phyloP scores from a whole-genome alignment of 1,140 invertebrate genomes.

The Drosophila hydei region DNA sequence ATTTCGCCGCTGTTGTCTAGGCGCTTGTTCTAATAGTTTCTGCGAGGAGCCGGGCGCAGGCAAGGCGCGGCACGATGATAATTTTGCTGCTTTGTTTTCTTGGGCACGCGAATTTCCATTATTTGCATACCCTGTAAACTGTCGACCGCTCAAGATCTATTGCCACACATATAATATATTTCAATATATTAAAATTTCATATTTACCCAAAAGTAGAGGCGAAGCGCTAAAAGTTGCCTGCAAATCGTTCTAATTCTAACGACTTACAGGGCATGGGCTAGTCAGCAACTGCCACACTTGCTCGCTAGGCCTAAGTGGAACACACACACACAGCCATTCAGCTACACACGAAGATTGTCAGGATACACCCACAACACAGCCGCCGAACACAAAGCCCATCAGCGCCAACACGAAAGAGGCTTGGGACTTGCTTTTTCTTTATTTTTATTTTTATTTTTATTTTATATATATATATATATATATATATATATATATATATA shows the following conservation, averaged over 20 bases:
- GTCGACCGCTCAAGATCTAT: not conserved
- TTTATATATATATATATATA: slow-evolving; percentile 12
- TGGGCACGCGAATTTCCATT: slow-evolving; percentile 49
- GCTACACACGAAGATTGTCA: slow-evolving; percentile 23
- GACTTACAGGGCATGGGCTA: not conserved
- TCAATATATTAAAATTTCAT: not conserved
- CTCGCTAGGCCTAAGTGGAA: slow-evolving; percentile 58
- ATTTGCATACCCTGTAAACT: slow-evolving; percentile 12
- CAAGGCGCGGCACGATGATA: slow-evolving; percentile 36
- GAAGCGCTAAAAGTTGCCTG: too few relatives aligned
- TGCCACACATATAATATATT: not conserved
- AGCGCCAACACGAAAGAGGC: slow-evolving; percentile 70
- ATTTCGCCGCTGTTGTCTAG: slow-evolving; percentile 66
- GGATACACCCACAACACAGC: slow-evolving; percentile 32
- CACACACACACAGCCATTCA: slow-evolving; percentile 38
- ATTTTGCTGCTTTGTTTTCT: slow-evolving; percentile 66
- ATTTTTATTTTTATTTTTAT: slow-evolving; percentile 31
- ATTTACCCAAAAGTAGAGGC: too few relatives aligned
- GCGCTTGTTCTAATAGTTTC: slow-evolving; percentile 69
- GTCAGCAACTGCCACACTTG: not conserved
- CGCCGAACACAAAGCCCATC: slow-evolving; percentile 70
- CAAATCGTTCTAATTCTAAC: too few relatives aligned
- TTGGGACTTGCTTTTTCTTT: slow-evolving; percentile 54
- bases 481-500: slow-evolving; percentile 13
- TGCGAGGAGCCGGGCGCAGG: slow-evolving; percentile 1